Evolutionary conservation across 2,888 invertebrate genomes (phyloP).

Genomic region (Andrena praecox): DNA sequence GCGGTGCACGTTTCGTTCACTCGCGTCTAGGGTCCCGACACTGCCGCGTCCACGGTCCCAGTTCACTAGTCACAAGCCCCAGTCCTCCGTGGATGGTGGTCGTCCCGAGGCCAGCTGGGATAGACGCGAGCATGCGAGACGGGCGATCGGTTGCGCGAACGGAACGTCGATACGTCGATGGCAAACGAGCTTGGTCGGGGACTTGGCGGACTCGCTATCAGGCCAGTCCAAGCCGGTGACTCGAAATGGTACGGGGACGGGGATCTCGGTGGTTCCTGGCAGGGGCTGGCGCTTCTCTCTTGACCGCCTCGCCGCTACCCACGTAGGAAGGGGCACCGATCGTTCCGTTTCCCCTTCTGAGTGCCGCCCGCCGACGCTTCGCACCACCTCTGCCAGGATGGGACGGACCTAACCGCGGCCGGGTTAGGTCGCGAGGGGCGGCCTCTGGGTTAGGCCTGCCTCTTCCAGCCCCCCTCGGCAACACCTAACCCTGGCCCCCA

Average conservation of each 20-base stretch:
- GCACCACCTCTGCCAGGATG: conserved; percentile 80
- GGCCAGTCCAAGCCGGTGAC: conserved; percentile 82
- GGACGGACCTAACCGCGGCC: conserved; percentile 83
- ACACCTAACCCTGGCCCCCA: conserved; percentile 51
- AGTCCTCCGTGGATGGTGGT: conserved; percentile 8
- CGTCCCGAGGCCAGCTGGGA: neutral
- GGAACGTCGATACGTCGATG: conserved; percentile 68
- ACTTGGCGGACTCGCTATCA: conserved; percentile 65
- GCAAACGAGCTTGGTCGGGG: conserved; percentile 56
- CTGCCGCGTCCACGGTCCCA: conserved; percentile 1
- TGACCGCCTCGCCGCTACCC: conserved; percentile 65
- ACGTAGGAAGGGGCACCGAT: conserved; percentile 69
- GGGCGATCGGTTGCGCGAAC: conserved; percentile 46
- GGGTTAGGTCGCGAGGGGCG: conserved; percentile 44
- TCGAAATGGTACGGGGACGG: conserved; percentile 84
- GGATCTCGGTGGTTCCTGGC: conserved; percentile 58
- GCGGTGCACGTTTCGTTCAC: neutral
- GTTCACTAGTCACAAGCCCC: neutral
- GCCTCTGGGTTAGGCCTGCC: conserved; percentile 52
- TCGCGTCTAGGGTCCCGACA: neutral
- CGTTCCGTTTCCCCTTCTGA: conserved; percentile 43
- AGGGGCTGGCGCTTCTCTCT: conserved; percentile 64
- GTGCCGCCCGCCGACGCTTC: neutral
- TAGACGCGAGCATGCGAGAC: conserved; percentile 30
- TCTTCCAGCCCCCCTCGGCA: conserved; percentile 74